Conservation (phyloP, 2,797 vertebrate species). For the Lepidocolaptes lacrymiger region DNA sequence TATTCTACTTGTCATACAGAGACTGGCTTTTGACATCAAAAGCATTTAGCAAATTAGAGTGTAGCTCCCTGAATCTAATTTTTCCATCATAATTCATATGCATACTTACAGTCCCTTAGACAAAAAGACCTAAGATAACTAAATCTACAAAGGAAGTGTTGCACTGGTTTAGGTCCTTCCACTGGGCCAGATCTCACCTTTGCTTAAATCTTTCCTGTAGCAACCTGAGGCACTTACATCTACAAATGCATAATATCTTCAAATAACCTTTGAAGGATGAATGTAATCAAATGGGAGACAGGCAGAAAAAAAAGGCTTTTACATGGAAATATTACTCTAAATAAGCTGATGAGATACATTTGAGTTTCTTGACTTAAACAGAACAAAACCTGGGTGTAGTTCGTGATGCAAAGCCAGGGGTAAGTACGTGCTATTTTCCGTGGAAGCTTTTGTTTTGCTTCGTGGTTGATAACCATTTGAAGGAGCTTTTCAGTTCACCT, state of each 20-base stretch:
- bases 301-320: not conserved
- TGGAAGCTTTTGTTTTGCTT: not conserved
- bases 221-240: not conserved
- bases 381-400: not conserved
- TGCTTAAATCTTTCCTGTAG: not conserved
- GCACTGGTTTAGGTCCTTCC: not conserved
- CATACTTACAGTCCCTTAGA: not conserved
- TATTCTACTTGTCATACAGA: not conserved
- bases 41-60: slow-evolving; percentile 23
- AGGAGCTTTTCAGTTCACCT: not conserved
- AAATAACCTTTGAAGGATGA: not conserved
- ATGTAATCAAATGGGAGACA: not conserved
- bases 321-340: not conserved
- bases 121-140: not conserved
- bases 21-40: slow-evolving; percentile 21
- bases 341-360: not conserved
- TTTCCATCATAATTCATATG: not conserved
- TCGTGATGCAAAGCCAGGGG: not conserved
- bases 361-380: not conserved
- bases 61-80: not conserved
- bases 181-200: not conserved
- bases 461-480: not conserved
- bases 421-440: not conserved
- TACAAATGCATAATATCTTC: not conserved
- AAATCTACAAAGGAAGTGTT: not conserved